Percentiles rank a stretch among this genome's conserved stretches.
Evolutionary conservation across 1,140 invertebrate genomes (phyloP).

Genomic region (Antheraea pernyi): DNA sequence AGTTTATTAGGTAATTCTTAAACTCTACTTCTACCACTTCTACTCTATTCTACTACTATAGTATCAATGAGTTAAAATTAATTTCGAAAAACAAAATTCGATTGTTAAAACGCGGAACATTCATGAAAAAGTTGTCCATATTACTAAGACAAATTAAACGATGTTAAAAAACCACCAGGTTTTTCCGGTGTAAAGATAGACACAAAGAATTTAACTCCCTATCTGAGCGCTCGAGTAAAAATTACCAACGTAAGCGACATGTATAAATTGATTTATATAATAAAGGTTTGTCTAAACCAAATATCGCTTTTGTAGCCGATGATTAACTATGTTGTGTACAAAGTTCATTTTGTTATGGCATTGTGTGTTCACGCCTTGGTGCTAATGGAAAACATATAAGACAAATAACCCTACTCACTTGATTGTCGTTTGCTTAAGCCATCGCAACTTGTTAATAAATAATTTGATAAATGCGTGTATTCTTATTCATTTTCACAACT

Average conservation of each 20-base stretch:
- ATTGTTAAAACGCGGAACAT: too few relatives aligned
- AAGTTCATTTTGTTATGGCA: conserved; percentile 28
- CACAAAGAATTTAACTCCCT: too few relatives aligned
- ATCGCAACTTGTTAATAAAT: not conserved
- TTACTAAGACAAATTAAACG: too few relatives aligned
- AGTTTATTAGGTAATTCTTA: too few relatives aligned
- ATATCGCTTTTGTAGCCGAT: conserved; percentile 28
- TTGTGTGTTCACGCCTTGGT: conserved; percentile 21
- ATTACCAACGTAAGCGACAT: not conserved
- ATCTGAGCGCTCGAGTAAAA: too few relatives aligned
- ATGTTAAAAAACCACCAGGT: too few relatives aligned
- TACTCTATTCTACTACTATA: too few relatives aligned
- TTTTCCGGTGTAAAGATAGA: too few relatives aligned
- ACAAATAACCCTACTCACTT: conserved; percentile 22
- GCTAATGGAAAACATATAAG: conserved; percentile 31
- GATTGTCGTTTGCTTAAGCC: not conserved
- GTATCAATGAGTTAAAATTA: too few relatives aligned
- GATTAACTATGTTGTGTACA: conserved; percentile 31
- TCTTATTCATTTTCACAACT: not conserved
- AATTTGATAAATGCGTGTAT: not conserved
- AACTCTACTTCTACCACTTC: too few relatives aligned
- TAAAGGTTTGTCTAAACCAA: conserved; percentile 23
- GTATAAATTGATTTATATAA: conserved; percentile 19
- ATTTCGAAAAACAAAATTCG: too few relatives aligned
- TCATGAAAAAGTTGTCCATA: too few relatives aligned